A percentile compares a stretch with the other conserved stretches of the same genome.
Conservation (phyloP, 2,797 vertebrate genomes). For the Ctenopoma multispine region DNA sequence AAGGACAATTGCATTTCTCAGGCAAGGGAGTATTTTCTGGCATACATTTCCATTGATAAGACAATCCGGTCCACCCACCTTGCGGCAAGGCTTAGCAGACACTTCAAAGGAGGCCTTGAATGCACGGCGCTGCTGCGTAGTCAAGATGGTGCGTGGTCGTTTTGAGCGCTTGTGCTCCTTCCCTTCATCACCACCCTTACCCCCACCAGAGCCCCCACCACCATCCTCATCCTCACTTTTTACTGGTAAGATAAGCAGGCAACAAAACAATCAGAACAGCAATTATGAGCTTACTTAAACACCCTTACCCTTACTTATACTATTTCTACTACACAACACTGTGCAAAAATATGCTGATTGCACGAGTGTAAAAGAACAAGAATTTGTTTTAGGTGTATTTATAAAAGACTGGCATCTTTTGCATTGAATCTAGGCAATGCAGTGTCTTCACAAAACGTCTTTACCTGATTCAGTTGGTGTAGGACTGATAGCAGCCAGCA, state of each 20-base stretch:
- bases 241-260: conserved; percentile 75
- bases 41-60: conserved; percentile 9
- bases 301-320: conserved; percentile 3
- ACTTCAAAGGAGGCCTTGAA: conserved; percentile 95
- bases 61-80: conserved; percentile 78
- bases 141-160: conserved; percentile 91
- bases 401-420: neutral
- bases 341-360: neutral
- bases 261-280: conserved; percentile 34
- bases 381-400: neutral
- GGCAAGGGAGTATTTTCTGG: conserved; percentile 18
- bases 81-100: conserved; percentile 92
- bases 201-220: conserved; percentile 82
- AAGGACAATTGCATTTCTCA: conserved; percentile 5
- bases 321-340: conserved; percentile 6
- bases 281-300: neutral
- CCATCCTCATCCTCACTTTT: conserved; percentile 94
- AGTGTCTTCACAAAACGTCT: conserved; percentile 6
- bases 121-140: conserved; percentile 91
- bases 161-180: conserved; percentile 93
- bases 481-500: conserved; percentile 90
- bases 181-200: conserved; percentile 87
- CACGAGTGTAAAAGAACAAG: neutral
- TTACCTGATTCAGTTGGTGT: conserved; percentile 91
- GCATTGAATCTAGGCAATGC: neutral